phyloP scores from a whole-genome alignment of 1,140 invertebrate genomes.

The Calycopis cecrops region DNA sequence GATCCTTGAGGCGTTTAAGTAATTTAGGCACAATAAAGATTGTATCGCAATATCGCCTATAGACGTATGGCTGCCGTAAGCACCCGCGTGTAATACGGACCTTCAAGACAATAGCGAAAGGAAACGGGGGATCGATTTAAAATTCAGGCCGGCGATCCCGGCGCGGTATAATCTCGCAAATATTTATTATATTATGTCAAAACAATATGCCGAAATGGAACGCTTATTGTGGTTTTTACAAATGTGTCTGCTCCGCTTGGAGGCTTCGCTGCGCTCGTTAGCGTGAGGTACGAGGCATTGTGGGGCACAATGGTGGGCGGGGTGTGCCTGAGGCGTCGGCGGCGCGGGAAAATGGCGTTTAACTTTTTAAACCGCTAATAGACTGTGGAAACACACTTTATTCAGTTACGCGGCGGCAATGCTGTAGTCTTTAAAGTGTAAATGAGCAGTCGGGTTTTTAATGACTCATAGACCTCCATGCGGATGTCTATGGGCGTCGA shows the following conservation, averaged over 20 bases:
- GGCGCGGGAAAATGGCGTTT: slow-evolving; percentile 30
- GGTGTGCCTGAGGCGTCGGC: slow-evolving; percentile 46
- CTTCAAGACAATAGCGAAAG: slow-evolving; percentile 53
- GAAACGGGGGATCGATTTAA: slow-evolving; percentile 55
- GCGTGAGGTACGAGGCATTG: slow-evolving; percentile 69
- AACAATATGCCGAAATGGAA: slow-evolving; percentile 72
- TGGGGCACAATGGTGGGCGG: slow-evolving; percentile 64
- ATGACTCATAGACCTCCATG: too few relatives aligned
- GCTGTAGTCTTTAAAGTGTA: too few relatives aligned
- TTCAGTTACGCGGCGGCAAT: too few relatives aligned
- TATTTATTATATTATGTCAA: slow-evolving; percentile 73
- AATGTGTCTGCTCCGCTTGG: slow-evolving; percentile 64
- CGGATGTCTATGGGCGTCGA: too few relatives aligned
- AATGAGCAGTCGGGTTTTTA: too few relatives aligned
- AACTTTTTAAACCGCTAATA: too few relatives aligned
- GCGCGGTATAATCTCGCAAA: slow-evolving; percentile 65
- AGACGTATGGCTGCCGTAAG: slow-evolving; percentile 41
- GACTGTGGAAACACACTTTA: too few relatives aligned
- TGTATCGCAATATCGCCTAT: slow-evolving; percentile 21
- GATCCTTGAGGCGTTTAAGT: slow-evolving; percentile 2
- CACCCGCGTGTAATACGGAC: slow-evolving; percentile 63
- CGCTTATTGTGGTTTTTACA: slow-evolving; percentile 72
- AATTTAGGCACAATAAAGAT: slow-evolving; percentile 25
- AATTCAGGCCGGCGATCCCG: slow-evolving; percentile 57
- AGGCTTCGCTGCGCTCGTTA: slow-evolving; percentile 58